Conservation (phyloP, 1,140 invertebrate species). For the Microvelia longipes region DNA sequence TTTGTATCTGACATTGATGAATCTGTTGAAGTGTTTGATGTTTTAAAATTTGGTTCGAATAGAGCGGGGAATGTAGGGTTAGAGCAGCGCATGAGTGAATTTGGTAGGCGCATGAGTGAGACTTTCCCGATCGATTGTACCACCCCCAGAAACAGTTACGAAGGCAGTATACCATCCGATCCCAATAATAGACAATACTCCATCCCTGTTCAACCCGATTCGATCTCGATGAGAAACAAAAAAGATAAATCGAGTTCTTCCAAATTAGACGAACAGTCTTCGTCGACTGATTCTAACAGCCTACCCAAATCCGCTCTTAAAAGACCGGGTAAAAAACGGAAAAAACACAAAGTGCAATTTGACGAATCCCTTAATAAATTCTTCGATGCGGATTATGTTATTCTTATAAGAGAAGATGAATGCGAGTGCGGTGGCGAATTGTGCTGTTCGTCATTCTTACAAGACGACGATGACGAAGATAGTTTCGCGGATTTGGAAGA, state of each 20-base stretch:
- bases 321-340: constrained; percentile 30
- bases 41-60: too few species aligned
- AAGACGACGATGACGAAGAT: constrained; percentile 19
- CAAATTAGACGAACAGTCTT: not conserved
- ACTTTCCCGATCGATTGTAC: not conserved
- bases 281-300: not conserved
- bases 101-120: not conserved
- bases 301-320: constrained; percentile 38
- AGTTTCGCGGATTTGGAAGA: constrained; percentile 26
- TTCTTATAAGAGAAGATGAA: constrained; percentile 66
- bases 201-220: not conserved
- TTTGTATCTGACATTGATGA: too few species aligned
- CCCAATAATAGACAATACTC: not conserved
- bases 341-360: constrained; percentile 63
- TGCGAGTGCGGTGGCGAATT: constrained; percentile 56
- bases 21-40: too few species aligned
- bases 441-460: constrained; percentile 18
- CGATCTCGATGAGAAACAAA: not conserved
- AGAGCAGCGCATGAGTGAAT: not conserved
- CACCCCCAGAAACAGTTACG: constrained; percentile 2
- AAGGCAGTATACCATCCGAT: not conserved
- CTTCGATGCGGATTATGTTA: constrained; percentile 75
- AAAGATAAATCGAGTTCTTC: not conserved
- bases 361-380: constrained; percentile 73
- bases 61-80: not conserved